Evolutionary conservation across 2,797 vertebrate genomes (phyloP), one percentile per base, ranked within the genome.

Genomic region (Lacerta bilineata): DNA sequence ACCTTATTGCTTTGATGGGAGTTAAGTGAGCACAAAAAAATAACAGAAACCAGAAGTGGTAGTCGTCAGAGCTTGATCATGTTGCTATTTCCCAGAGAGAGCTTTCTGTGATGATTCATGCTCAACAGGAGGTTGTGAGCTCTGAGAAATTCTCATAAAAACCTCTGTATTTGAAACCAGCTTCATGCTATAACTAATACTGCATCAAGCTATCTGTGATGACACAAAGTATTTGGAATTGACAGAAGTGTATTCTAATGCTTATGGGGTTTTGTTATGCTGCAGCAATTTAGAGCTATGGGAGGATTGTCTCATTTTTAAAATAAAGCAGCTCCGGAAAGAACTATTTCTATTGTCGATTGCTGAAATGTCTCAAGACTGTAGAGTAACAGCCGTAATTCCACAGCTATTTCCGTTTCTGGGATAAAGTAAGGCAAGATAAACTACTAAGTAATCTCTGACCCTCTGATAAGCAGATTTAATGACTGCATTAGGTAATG

Each of bases 1-100:
- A 39, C 11, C 17, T 11, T 66, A 43, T 0, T n/a, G 0, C 0
- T 80, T 50, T 39, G 33, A 20, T 72, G 69, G 55, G 29, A 25
- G 66, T 68, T 84, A 89, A 89, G 46, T 79, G 74, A 75, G 43
- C 20, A 46, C 43, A 81, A 50, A 17, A 17, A 85, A 85, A 75
- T 8, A n/a, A 15, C 3, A 1, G 29, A 64, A 29, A 77, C 36
- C 39, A 82, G 84, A 89, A 86, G 82, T 71, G 4, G 50, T 5
- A 43, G 79, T 83, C 64, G 61, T 69, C 46, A 76, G 36, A 4
- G 46, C 33, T 33, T 78, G 79, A 46, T 55, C 8, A 7, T 89
- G 61, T 66, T 83, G 25, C 61, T 86, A 18, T 81, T 86, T 39
- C 27, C n/a, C 72, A 86, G 15, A 69, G 4, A 68, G 27, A 23